Percentiles rank a stretch among this genome's conserved stretches.
These are phyloP conservation scores for Lordiphosa stackelbergi DNA, from an alignment of 1,140 invertebrate genomes.

Conservation along the genomic window DNA sequence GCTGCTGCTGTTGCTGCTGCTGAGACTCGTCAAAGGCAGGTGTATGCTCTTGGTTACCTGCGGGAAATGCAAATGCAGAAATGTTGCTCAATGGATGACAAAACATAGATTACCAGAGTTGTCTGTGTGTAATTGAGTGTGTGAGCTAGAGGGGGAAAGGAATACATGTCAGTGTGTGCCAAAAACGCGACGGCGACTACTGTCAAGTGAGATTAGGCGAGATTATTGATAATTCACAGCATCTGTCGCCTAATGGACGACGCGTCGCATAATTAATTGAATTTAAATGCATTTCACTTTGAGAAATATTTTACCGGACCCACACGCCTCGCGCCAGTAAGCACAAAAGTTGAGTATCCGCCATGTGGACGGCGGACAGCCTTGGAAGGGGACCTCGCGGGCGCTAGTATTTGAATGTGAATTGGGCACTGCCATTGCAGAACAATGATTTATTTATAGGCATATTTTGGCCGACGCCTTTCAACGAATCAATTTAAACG, in stretches of 20 bases:
- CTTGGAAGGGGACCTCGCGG: constrained; percentile 6
- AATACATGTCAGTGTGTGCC: constrained; percentile 35
- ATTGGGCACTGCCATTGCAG: constrained; percentile 31
- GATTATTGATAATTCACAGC: constrained; percentile 67
- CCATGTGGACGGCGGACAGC: constrained; percentile 16
- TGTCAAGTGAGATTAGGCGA: constrained; percentile 57
- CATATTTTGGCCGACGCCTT: constrained; percentile 16
- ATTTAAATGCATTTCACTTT: constrained; percentile 62
- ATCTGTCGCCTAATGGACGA: constrained; percentile 63
- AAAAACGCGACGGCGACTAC: constrained; percentile 30
- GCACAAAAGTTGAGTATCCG: constrained; percentile 45
- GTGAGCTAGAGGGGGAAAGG: not conserved
- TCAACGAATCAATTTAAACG: constrained; percentile 44
- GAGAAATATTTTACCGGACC: constrained; percentile 1
- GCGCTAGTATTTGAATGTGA: constrained; percentile 2
- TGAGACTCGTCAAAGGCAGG: constrained; percentile 79
- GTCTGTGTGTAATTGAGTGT: constrained; percentile 1
- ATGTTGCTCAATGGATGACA: constrained; percentile 39
- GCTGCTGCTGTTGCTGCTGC: constrained; percentile 22
- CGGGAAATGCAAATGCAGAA: constrained; percentile 25
- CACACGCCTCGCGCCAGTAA: constrained; percentile 19
- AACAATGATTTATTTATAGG: constrained; percentile 44
- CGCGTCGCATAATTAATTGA: constrained; percentile 61
- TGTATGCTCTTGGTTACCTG: constrained; percentile 77
- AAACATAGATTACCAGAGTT: constrained; percentile 19